These are phyloP conservation scores for Alsophila aescularia DNA, from an alignment of 2,888 invertebrate genomes.

Conservation along the genomic window DNA sequence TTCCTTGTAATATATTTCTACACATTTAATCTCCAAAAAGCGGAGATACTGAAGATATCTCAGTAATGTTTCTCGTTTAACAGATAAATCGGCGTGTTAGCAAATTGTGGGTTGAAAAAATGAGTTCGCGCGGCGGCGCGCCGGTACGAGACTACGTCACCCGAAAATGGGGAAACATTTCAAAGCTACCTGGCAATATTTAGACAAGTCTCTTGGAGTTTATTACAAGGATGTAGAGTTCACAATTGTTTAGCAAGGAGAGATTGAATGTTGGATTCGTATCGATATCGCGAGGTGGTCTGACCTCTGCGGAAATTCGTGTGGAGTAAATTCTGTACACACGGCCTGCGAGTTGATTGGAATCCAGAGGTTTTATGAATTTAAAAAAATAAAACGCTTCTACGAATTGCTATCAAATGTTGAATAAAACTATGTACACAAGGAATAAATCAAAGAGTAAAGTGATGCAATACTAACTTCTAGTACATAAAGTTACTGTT, in stretches of 20 bases:
- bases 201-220: slow-evolving; percentile 2
- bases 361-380: not conserved
- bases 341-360: not conserved
- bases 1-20: not conserved
- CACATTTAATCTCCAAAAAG: slow-evolving; percentile 12
- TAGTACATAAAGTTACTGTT: no score
- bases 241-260: slow-evolving; percentile 9
- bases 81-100: slow-evolving; percentile 12
- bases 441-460: no score
- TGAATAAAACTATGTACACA: no score
- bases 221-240: slow-evolving; percentile 10
- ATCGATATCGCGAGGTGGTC: slow-evolving; percentile 17
- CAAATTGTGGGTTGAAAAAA: slow-evolving; percentile 16
- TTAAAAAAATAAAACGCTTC: not conserved
- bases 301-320: slow-evolving; percentile 21
- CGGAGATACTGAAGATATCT: slow-evolving; percentile 1
- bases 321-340: slow-evolving; percentile 16
- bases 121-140: slow-evolving; percentile 1
- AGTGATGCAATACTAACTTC: no score
- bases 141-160: slow-evolving; percentile 4
- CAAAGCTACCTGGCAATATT: slow-evolving; percentile 15
- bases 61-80: slow-evolving; percentile 10
- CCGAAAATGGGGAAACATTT: slow-evolving; percentile 15
- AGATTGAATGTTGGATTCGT: slow-evolving; percentile 16
- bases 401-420: not conserved